Conservation (phyloP, 2,113 vertebrate genomes). For the Sylvia atricapilla region DNA sequence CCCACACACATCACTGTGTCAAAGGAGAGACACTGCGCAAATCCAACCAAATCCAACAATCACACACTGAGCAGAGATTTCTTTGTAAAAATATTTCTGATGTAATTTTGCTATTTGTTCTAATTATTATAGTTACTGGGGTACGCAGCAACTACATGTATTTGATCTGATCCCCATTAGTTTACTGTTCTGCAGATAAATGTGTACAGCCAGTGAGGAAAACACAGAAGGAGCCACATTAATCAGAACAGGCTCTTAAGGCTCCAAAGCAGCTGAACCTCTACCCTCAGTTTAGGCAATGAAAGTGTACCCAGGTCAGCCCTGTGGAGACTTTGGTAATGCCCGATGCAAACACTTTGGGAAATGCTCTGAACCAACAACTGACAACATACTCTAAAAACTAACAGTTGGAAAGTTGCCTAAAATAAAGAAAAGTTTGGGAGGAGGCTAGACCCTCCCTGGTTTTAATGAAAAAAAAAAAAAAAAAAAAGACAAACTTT, state of each 20-base stretch:
- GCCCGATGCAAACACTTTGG: not conserved
- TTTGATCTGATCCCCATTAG: not conserved
- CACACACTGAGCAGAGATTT: not conserved
- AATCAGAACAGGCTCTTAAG: not conserved
- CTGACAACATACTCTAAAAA: not conserved
- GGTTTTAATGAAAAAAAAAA: slow-evolving; percentile 46
- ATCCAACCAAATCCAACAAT: not conserved
- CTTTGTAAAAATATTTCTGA: not conserved
- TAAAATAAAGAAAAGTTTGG: not conserved
- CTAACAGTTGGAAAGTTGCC: slow-evolving; percentile 1
- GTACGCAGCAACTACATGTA: not conserved
- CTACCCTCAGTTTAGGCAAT: not conserved
- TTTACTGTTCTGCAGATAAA: not conserved
- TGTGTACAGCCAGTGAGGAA: not conserved
- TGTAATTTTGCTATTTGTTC: not conserved
- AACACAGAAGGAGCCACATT: not conserved
- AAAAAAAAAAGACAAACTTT: slow-evolving; percentile 55
- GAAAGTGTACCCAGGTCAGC: not conserved
- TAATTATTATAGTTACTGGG: not conserved
- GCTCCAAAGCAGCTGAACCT: not conserved
- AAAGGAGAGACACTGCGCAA: not conserved
- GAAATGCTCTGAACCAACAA: not conserved
- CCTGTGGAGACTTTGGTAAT: not conserved
- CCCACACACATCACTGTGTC: not conserved
- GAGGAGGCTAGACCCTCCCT: not conserved